These are phyloP conservation scores for Pogonocherus hispidulus DNA, from an alignment of 2,888 invertebrate species.

Conservation along the genomic window DNA sequence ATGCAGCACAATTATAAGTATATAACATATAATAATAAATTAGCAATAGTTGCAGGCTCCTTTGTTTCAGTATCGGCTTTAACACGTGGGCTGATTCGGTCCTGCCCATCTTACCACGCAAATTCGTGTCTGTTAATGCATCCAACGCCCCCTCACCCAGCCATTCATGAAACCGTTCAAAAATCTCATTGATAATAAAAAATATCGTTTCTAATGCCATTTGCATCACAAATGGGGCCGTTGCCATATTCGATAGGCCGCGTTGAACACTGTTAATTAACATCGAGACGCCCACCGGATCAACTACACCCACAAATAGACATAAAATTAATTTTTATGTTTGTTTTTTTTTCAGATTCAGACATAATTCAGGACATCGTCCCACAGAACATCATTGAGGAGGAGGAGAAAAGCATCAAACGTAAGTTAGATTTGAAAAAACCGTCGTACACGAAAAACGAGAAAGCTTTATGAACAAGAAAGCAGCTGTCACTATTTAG, in stretches of 20 bases:
- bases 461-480: neutral
- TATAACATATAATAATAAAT: neutral
- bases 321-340: conserved; percentile 41
- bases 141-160: conserved; percentile 47
- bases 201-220: conserved; percentile 48
- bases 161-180: conserved; percentile 50
- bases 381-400: conserved; percentile 75
- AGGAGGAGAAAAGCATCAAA: conserved; percentile 85
- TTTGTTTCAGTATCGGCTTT: neutral
- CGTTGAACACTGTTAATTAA: conserved; percentile 57
- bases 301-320: conserved; percentile 48
- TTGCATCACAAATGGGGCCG: conserved; percentile 55
- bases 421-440: conserved; percentile 77
- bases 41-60: neutral
- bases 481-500: neutral
- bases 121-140: conserved; percentile 39
- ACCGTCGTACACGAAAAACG: too few relatives aligned
- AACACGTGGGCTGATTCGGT: neutral
- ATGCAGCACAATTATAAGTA: too few relatives aligned
- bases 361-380: conserved; percentile 83
- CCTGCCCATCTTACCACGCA: conserved; percentile 41
- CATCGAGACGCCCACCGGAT: conserved; percentile 53
- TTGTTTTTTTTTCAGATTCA: conserved; percentile 74
- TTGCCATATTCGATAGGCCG: conserved; percentile 53
- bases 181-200: conserved; percentile 53